Base-by-base conservation (phyloP, 2,113 vertebrate genomes). In the Eublepharis macularius region DNA sequence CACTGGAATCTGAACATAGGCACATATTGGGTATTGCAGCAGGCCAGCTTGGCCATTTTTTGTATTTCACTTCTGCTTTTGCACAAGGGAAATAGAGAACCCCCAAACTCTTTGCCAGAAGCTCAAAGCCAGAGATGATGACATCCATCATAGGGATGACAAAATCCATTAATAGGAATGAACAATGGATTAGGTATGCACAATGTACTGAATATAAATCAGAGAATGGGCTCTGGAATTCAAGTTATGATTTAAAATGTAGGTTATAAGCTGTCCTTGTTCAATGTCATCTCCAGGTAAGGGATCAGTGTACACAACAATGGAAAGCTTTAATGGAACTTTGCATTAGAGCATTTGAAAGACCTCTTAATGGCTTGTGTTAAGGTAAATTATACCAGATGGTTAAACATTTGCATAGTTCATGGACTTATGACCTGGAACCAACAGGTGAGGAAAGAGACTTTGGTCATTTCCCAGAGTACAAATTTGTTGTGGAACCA, bases 91-190 rank as follows among this genome's bases (percentile, higher is more conserved):
- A 36, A 82, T 60, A 60, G 11, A 34, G 9, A 74, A 51, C n/a
- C 29, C 47, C 41, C 41, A 14, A 51, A 29, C 39, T 72, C 29
- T 49, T 54, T 54, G 68, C 66, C 34, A 70, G 47, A n/a, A 32
- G 26, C 54, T 43, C 69, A 43, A 43, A 45, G 16, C 54, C 51
- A 60, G 69, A 51, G 69, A 74, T 60, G 60, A 63, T 63, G 60
- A 29, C 26, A 63, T 72, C 43, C 49, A 82, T 60, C 69, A 73
- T 41, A 6, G 17, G 80, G 80, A 57, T 82, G 73, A 82, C 60
- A 43, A 82, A 57, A 74, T 73, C 36, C 51, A 74, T 82, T 82
- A 82, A 60, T 74, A 60, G 32, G 49, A 80, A 47, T 70, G 45
- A 70, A 81, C 63, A 81, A 73, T 73, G 81, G 36, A 82, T 73